Conservation (phyloP, 2,113 vertebrate species). For the Semnornis frantzii region DNA sequence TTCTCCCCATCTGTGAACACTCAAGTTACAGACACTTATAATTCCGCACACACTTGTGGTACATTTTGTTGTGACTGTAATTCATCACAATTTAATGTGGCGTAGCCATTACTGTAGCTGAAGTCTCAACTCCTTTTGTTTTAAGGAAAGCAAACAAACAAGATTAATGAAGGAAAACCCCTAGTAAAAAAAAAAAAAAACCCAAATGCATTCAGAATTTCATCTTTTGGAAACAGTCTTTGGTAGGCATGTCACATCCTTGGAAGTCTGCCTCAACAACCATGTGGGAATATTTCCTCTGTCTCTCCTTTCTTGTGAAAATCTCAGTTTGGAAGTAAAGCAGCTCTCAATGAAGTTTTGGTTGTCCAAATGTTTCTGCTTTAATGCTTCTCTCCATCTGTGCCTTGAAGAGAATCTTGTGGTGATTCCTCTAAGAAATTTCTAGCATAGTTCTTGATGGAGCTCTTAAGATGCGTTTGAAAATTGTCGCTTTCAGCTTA, state of each 20-base stretch:
- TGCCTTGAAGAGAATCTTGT: not conserved
- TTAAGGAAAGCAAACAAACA: not conserved
- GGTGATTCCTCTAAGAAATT: not conserved
- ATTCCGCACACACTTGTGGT: not conserved
- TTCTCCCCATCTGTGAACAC: not conserved
- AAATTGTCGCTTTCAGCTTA: not conserved
- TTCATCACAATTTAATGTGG: not conserved
- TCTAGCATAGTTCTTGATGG: not conserved
- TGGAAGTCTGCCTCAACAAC: not conserved
- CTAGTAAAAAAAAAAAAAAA: not conserved
- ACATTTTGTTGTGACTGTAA: not conserved
- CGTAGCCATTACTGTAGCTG: not conserved
- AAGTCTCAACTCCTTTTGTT: not conserved
- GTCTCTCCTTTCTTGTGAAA: not conserved
- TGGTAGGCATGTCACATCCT: not conserved
- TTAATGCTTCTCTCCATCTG: not conserved
- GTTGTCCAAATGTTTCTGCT: not conserved
- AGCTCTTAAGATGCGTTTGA: not conserved
- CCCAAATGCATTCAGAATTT: not conserved
- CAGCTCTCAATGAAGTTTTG: not conserved
- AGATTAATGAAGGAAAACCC: not conserved
- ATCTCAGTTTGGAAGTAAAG: not conserved
- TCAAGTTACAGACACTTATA: not conserved
- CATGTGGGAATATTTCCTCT: not conserved
- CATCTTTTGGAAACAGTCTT: not conserved